phyloP scores from a whole-genome alignment of 1,140 invertebrate species.

The Stenopsyche tienmushanensis region DNA sequence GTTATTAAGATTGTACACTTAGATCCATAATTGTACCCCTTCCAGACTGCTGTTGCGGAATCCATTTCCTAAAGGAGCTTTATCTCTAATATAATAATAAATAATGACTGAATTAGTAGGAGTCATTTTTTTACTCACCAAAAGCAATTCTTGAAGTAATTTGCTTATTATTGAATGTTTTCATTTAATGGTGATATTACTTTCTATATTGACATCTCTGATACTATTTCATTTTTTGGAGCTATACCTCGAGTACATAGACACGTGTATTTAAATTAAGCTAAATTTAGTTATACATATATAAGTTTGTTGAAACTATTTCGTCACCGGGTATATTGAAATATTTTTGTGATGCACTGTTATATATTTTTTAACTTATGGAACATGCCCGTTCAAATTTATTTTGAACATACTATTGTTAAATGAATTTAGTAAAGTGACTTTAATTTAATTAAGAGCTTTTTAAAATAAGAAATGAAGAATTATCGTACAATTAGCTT shows the following conservation, averaged over 20 bases:
- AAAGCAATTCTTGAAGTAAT: neutral
- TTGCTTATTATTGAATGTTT: neutral
- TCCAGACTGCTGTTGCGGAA: slow-evolving; percentile 20
- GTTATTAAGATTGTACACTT: slow-evolving; percentile 13
- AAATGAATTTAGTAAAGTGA: no score
- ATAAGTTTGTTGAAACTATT: slow-evolving; percentile 7
- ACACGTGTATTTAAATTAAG: neutral
- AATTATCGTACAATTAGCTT: no score
- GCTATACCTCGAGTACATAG: slow-evolving; percentile 20
- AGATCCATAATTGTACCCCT: slow-evolving; percentile 22
- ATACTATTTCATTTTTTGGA: neutral
- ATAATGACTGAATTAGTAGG: neutral
- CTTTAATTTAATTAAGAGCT: no score
- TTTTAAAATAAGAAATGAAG: no score
- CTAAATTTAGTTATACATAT: neutral
- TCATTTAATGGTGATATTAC: no score
- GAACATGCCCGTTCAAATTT: no score
- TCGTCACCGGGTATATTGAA: slow-evolving; percentile 2
- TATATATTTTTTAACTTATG: no score
- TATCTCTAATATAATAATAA: slow-evolving; percentile 8
- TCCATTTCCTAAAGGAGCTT: slow-evolving; percentile 17
- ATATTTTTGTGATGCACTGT: neutral
- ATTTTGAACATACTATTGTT: no score
- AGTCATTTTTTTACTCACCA: slow-evolving; percentile 6
- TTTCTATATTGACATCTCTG: slow-evolving; percentile 2